Evolutionary conservation across 2,888 invertebrate species (phyloP), one percentile per base, ranked within the genome.

Genomic region (Gibbula magus): DNA sequence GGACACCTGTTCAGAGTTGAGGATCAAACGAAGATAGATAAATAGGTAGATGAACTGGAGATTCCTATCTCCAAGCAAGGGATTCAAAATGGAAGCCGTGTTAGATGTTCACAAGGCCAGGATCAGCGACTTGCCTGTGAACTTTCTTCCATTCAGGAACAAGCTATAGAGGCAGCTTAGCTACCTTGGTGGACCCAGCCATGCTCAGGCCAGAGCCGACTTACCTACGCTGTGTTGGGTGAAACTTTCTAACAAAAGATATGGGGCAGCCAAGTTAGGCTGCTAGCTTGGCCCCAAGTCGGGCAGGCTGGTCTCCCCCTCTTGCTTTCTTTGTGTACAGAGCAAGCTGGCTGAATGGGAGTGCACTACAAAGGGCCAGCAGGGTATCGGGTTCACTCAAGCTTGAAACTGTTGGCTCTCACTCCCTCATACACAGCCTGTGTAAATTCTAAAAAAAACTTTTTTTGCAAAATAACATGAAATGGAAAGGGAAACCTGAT

Each of bases 261-360:
- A 70, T 70, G 70, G 39, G 70, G 70, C 70, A 70, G 70, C 35
- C 70, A 32, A 70, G 32, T 70, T 70, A 70, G 70, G 32, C 70
- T 35, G 70, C n/a, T 70, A 70, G 70, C 20, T 35, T 25, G 20
- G 39, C 35, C 20, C 70, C 39, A 70, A n/a, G 70, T 39, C 35
- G 35, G 35, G 70, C 29, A 39, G 39, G 20, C 70, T 20, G 35
- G 35, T 22, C 20, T 20, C 39, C 35, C 35, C 18, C 20, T 18
- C 70, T 70, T 20, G 25, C 70, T 70, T 70, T 70, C 70, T 70
- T 70, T 70, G 70, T 70, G 70, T 70, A 35, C 32, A n/a, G 70
- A 35, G 20, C n/a, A 35, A 32, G 20, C 20, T 25, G 32, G 20
- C 20, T 35, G 39, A 35, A 20, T 29, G 70, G 70, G 29, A 20